Percentiles rank a stretch among this genome's conserved stretches.
These are phyloP conservation scores for Drosophila watanabei DNA, from an alignment of 1,140 invertebrate genomes.

Conservation along the genomic window DNA sequence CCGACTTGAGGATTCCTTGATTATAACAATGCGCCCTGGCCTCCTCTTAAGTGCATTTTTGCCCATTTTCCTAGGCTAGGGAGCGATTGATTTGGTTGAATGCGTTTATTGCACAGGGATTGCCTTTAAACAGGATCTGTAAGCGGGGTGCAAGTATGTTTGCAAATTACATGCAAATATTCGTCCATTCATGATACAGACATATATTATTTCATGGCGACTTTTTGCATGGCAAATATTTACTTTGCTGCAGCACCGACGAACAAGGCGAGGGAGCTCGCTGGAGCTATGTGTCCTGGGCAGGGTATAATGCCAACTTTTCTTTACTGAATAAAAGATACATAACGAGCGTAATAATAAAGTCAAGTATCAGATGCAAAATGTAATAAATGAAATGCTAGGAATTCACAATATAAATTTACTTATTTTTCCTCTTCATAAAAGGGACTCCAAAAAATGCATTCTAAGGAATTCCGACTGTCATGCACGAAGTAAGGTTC, in stretches of 20 bases:
- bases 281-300: slow-evolving; percentile 1
- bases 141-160: neutral
- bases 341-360: slow-evolving; percentile 52
- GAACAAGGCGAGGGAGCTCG: neutral
- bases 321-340: slow-evolving; percentile 5
- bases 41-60: slow-evolving; percentile 13
- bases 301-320: slow-evolving; percentile 8
- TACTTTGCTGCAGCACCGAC: slow-evolving; percentile 27
- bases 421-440: neutral
- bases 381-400: slow-evolving; percentile 65
- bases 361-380: slow-evolving; percentile 59
- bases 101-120: slow-evolving; percentile 8
- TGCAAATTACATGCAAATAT: slow-evolving; percentile 33
- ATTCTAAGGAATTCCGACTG: slow-evolving; percentile 3
- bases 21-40: neutral
- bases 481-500: neutral
- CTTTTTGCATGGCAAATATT: slow-evolving; percentile 47
- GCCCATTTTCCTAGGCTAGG: slow-evolving; percentile 2
- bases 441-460: neutral
- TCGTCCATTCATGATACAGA: slow-evolving; percentile 45
- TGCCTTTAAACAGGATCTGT: slow-evolving; percentile 3
- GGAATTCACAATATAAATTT: slow-evolving; percentile 53
- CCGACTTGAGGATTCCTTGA: slow-evolving; percentile 12
- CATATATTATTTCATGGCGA: slow-evolving; percentile 27
- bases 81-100: slow-evolving; percentile 40